Evolutionary conservation across 2,888 invertebrate genomes (phyloP), one percentile per base, ranked within the genome.

Genomic region (Phortica okadai): DNA sequence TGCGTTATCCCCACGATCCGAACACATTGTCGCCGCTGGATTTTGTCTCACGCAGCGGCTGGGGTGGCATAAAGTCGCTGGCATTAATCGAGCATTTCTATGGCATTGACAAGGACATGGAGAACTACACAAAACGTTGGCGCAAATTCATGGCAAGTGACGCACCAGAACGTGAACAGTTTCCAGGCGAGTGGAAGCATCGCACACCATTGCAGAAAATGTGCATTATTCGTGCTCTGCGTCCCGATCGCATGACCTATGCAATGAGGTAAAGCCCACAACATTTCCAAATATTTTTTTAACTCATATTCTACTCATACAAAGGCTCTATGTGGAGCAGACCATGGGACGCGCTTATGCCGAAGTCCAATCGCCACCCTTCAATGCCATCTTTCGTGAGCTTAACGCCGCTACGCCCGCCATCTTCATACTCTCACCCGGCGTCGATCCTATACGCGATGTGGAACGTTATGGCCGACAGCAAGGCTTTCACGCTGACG

Each of bases 141-240:
- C 95, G 95, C 84, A 97, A 97, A 88, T 97, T 97, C 87, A 95
- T 97, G 0, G 97, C 98, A 85, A 96, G 96, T 56, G 98, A 98
- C 90, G 95, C 95, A 66, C 98, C 98, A 0, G 98, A 99, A 91
- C 94, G 95, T 84, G 98, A 98, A 89, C 97, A 96, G 90, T 94
- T 98, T 84, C 98, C 98, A 0, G 98, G 98, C 77, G 99, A 99
- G 88, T 99, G 98, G 98, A 99, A 98, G 90, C 97, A 96, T 90
- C 98, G 97, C 90, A 93, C 95, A 0, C 93, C 96, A 0, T 91
- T 98, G 66, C 98, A 98, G 90, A 94, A 96, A 82, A 92, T 99
- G 3, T 98, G 98, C 89, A 98, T 99, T 90, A 95, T 99, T 94
- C 93, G 98, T 77, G 96, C 97, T 0, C 92, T 98, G 73, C 93